A percentile compares a stretch with the other conserved stretches of the same genome.
These are phyloP conservation scores for Corythornis vintsioides DNA, from an alignment of 2,113 vertebrate genomes.

Conservation along the genomic window DNA sequence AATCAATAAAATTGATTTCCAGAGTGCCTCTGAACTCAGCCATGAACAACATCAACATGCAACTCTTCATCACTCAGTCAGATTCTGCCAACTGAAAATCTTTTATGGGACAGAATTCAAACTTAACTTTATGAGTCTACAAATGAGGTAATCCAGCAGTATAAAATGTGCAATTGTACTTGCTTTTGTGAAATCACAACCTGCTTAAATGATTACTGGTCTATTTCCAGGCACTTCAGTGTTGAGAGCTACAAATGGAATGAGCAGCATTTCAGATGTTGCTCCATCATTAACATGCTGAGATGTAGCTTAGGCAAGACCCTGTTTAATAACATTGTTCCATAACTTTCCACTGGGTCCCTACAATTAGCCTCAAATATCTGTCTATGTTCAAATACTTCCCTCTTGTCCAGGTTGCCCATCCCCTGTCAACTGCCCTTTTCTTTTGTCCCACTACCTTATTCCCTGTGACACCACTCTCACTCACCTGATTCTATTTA, in stretches of 20 bases:
- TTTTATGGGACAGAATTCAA: background rate
- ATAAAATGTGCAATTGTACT: background rate
- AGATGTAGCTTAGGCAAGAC: background rate
- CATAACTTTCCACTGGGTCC: background rate
- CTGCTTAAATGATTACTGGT: background rate
- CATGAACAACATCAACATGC: background rate
- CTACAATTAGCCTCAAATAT: background rate
- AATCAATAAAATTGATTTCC: background rate
- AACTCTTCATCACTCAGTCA: background rate
- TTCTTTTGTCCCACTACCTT: background rate
- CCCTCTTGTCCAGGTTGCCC: background rate
- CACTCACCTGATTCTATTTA: background rate
- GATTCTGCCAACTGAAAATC: background rate
- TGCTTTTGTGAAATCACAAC: background rate
- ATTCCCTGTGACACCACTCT: background rate
- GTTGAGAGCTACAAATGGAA: background rate
- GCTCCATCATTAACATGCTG: background rate
- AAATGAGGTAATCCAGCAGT: background rate
- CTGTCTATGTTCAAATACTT: background rate
- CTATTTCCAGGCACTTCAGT: background rate
- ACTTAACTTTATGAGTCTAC: background rate
- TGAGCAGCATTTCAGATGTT: background rate
- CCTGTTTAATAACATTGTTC: background rate
- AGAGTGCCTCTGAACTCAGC: background rate
- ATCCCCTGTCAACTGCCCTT: background rate